Conservation (phyloP, 2,797 vertebrate genomes). For the Sciaenops ocellatus region DNA sequence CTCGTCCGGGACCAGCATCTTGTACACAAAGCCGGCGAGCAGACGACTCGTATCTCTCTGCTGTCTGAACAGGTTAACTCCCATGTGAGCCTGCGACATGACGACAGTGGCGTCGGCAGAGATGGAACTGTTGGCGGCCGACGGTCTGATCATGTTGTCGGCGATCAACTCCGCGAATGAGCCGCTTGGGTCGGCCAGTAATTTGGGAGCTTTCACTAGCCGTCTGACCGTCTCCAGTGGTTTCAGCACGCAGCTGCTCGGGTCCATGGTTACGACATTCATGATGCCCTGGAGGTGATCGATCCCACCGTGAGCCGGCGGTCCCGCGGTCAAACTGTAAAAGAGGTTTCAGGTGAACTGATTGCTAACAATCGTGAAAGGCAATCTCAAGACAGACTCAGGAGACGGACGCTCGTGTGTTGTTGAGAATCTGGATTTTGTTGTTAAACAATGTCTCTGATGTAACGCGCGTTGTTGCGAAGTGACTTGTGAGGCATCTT, state of each 20-base stretch:
- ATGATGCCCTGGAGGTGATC: background rate
- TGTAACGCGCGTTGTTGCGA: background rate
- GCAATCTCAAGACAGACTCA: background rate
- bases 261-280: constrained; percentile 18
- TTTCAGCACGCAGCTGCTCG: background rate
- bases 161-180: background rate
- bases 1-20: constrained; percentile 19
- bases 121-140: constrained; percentile 25
- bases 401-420: too few relatives aligned
- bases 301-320: too few relatives aligned
- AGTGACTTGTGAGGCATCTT: background rate
- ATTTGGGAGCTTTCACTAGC: background rate
- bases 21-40: constrained; percentile 38
- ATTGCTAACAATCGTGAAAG: background rate
- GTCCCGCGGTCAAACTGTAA: too few relatives aligned
- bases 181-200: background rate
- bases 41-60: constrained; percentile 2
- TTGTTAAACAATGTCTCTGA: background rate
- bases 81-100: constrained; percentile 37
- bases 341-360: too few relatives aligned
- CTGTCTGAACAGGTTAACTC: constrained; percentile 21
- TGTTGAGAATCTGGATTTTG: too few relatives aligned
- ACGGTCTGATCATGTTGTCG: background rate
- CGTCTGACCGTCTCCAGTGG: background rate
- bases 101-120: accelerated